Percentiles rank a stretch among this genome's conserved stretches.
Conservation (phyloP, 2,113 vertebrate species). For the human (Homo sapiens) region GRCh38 chr1:193335501-193336000, state of each 20-base stretch:
- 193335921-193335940: conserved; percentile 64
- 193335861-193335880: conserved; percentile 69
- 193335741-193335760: not conserved
- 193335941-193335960: conserved; percentile 36
- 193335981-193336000: not conserved
- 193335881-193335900: conserved; percentile 60
- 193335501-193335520: not conserved
- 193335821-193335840: conserved; percentile 50
- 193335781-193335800: not conserved
- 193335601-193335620: not conserved
- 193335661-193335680: not conserved
- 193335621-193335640: not conserved
- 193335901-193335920: conserved; percentile 61
- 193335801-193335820: not conserved
- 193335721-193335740: not conserved
- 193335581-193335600: not conserved
- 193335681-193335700: not conserved
- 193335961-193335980: conserved; percentile 53
- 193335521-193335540: not conserved
- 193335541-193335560: not conserved
- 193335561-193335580: not conserved
- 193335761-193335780: not conserved
- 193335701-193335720: not conserved
- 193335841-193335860: conserved; percentile 21
- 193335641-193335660: not conserved